phyloP scores from a whole-genome alignment of 2,113 vertebrate species.

The Lampris megalopsis region DNA sequence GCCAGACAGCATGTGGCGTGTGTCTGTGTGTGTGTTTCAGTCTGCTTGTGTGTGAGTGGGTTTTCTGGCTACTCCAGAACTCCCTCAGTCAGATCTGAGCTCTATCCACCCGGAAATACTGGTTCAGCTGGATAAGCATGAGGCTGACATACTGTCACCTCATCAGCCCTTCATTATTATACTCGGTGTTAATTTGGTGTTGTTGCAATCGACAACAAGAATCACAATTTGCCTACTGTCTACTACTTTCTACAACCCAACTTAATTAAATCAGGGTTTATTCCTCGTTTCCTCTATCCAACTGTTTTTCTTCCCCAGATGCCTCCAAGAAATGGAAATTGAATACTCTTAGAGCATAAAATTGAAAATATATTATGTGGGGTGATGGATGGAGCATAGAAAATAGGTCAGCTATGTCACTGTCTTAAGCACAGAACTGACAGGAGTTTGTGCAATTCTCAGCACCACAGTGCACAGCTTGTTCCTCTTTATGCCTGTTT shows the following conservation, averaged over 20 bases:
- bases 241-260: background rate
- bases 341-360: too few species aligned
- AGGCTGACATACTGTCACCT: constrained; percentile 22
- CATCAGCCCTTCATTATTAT: constrained; percentile 22
- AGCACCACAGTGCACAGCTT: too few species aligned
- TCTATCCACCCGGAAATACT: constrained; percentile 12
- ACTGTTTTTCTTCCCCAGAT: too few species aligned
- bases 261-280: too few species aligned
- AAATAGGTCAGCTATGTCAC: constrained; percentile 10
- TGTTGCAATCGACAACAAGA: background rate
- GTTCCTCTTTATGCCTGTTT: too few species aligned
- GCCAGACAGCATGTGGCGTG: constrained; percentile 58
- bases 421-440: constrained; percentile 26
- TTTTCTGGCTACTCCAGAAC: constrained; percentile 30
- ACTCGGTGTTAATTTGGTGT: background rate
- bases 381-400: constrained; percentile 24
- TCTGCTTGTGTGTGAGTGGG: constrained; percentile 30
- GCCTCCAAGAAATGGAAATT: too few species aligned
- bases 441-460: constrained; percentile 33
- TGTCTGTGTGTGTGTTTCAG: constrained; percentile 18
- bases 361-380: background rate
- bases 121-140: constrained; percentile 25
- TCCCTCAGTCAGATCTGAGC: constrained; percentile 18
- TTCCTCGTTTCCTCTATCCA: too few species aligned
- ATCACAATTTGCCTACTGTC: background rate